Evolutionary conservation across 1,140 invertebrate species (phyloP), one percentile per base, ranked within the genome.

Genomic region (Trachelipus rathkii): DNA sequence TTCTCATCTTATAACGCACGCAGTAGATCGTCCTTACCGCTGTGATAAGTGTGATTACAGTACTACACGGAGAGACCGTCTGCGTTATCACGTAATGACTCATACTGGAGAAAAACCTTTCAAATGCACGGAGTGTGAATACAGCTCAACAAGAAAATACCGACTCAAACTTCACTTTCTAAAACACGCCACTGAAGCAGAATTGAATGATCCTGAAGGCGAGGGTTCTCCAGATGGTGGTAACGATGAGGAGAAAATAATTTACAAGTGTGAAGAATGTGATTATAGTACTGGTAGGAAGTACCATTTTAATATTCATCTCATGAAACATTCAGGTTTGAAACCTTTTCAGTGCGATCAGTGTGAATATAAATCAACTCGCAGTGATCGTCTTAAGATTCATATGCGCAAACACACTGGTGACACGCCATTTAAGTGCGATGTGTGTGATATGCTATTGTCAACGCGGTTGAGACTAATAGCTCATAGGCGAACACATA

Each of bases 271-370:
- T n/a, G 33, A 19, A 15, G 13, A 44, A 13, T 71, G 69, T n/a
- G n/a, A 71, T 44, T 71, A 15, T 44, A 15, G 33, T 11, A 71
- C 69, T 10, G 69, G 33, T 7, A n/a, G 69, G 7, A 71, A 71
- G 45, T 46, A 73, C 45, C 46, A 73, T 23, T 43, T 73, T 53
- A 73, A 60, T 10, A 73, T 60, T 23, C 72, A 73, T 60, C 46
- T 73, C 8, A 23, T 60, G 23, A 53, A 60, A n/a, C 72, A 73
- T 73, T 60, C 72, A 13, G 72, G 67, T 46, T 46, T 60, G 11
- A 73, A 73, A 33, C 72, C 72, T n/a, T 73, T 73, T 33, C 72
- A 73, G 13, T 73, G 72, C n/a, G 45, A 50, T 19, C 72, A 73
- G 46, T 73, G 72, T 73, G 72, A 73, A 19, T 73, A 73, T 60